Evolutionary conservation across 1,140 invertebrate species (phyloP).

Genomic region (Aphaenogaster rudis): DNA sequence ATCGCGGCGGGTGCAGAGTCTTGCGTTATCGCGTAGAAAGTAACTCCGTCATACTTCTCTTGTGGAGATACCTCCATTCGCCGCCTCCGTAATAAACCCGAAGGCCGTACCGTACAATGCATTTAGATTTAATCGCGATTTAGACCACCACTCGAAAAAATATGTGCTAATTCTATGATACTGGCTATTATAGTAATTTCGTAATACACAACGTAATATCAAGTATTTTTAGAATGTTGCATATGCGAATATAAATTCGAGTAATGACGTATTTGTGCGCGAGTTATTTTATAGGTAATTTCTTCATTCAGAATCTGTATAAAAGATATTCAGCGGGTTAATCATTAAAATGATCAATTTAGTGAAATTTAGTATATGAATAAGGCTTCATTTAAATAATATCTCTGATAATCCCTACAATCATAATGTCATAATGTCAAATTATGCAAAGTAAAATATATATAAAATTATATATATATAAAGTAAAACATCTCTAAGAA

Average conservation of each 20-base stretch:
- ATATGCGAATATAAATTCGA: not conserved
- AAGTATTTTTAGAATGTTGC: not conserved
- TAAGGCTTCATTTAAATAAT: not conserved
- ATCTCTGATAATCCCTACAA: not conserved
- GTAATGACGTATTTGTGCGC: not conserved
- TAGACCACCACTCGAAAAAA: not conserved
- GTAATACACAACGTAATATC: not conserved
- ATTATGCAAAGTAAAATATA: constrained; percentile 12
- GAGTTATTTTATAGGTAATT: not conserved
- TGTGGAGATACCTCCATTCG: not conserved
- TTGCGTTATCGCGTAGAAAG: constrained; percentile 17
- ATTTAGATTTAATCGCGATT: not conserved
- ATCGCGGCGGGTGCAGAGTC: not conserved
- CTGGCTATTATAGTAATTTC: not conserved
- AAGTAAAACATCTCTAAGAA: not conserved
- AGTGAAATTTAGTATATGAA: not conserved
- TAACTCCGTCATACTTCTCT: not conserved
- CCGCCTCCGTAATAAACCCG: not conserved
- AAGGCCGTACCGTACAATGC: not conserved
- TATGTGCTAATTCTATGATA: not conserved
- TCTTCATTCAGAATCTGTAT: not conserved
- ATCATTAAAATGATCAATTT: not conserved
- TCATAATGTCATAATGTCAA: not conserved
- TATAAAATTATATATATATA: not conserved
- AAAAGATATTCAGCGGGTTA: not conserved